Base-by-base conservation (phyloP, 2,888 invertebrate genomes). In the Lasius platythorax region DNA sequence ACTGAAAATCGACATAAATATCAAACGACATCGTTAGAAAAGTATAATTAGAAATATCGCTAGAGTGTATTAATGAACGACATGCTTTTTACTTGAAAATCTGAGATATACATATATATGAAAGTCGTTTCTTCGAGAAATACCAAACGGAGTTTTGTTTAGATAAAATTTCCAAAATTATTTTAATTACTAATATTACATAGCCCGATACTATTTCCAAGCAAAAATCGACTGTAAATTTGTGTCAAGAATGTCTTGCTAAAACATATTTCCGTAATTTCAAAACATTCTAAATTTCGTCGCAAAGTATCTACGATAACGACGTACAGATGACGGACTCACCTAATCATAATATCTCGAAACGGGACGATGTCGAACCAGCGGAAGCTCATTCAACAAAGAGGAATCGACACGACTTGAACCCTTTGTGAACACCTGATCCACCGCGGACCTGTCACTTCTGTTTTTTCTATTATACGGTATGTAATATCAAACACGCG, bases 301-400 rank as follows among this genome's bases (percentile, higher is more conserved):
- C 12, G 12, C 53, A 15, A 40, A 33, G 5, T 79, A 5, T 6
- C 11, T 12, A 12, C 11, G 37, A 40, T 15, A 23, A 18, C 18
- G 58, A 64, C 9, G 12, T 33, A 43, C 3, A 33, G 53, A 43
- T 28, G 30, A 33, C 28, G 67, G 78, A 92, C 94, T 94, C 90
- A 95, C 95, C 95, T 95, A 94, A 94, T 94, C 95, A 95, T 95
- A 95, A 94, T 95, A 95, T 91, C 93, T 91, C 91, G 90, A 85
- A 92, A 91, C 91, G 86, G 90, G 86, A 85, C 87, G 84, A 89
- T 87, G 75, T 74, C 87, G 89, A 88, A 91, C 88, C 90, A 85
- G 91, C 90, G 91, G 91, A 87, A 92, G 89, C 91, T 92, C 91
- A 91, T 93, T 93, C 91, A 90, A 75, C 61, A 75, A n/a, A 85